Percentiles rank a stretch among this genome's conserved stretches.
Evolutionary conservation across 2,888 invertebrate species (phyloP).

Genomic region (Synanthedon formicaeformis): DNA sequence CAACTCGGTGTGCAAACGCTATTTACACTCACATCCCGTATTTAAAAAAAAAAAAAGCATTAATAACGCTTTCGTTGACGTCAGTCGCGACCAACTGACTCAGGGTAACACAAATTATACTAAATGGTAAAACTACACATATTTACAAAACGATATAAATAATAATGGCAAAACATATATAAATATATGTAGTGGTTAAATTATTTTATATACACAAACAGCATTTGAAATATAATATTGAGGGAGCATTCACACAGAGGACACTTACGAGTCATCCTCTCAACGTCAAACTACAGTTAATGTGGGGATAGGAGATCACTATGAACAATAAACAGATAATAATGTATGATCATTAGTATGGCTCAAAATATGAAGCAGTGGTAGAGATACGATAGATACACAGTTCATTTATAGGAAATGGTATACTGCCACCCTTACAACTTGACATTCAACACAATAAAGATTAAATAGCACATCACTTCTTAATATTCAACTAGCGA

Average conservation of each 20-base stretch:
- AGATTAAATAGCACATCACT: too few species aligned
- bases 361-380: slow-evolving; percentile 56
- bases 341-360: slow-evolving; percentile 34
- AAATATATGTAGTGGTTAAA: slow-evolving; percentile 6
- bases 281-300: slow-evolving; percentile 8
- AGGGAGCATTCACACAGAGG: slow-evolving; percentile 6
- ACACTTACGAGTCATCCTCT: slow-evolving; percentile 4
- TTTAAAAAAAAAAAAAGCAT: slow-evolving; percentile 10
- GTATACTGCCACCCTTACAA: too few species aligned
- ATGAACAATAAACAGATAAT: slow-evolving; percentile 22
- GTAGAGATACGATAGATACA: slow-evolving; percentile 19
- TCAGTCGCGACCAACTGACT: too few species aligned
- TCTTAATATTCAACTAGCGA: too few species aligned
- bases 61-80: too few species aligned
- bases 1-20: slow-evolving; percentile 23
- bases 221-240: slow-evolving; percentile 11
- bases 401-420: slow-evolving; percentile 1
- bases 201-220: slow-evolving; percentile 7
- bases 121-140: not conserved
- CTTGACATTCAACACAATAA: too few species aligned
- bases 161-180: slow-evolving; percentile 4
- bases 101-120: too few species aligned
- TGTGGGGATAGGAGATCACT: slow-evolving; percentile 12
- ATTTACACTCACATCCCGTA: slow-evolving; percentile 39
- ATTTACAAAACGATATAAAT: slow-evolving; percentile 1